Evolutionary conservation across 2,888 invertebrate species (phyloP), one percentile per base, ranked within the genome.

Genomic region (Caenorhabditis sulstoni): DNA sequence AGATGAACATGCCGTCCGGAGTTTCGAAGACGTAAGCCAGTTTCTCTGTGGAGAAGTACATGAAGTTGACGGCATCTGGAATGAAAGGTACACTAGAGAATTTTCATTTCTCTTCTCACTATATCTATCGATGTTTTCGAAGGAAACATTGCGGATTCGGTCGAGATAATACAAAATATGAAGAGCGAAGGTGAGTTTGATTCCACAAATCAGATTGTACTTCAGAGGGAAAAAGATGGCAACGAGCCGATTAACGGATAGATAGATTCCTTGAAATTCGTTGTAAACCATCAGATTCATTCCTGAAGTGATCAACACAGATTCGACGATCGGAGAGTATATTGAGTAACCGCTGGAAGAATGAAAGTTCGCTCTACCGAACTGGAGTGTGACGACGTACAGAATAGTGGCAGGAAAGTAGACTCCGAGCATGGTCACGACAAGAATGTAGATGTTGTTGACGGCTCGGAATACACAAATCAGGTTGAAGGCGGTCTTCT

Each of bases 241-340:
- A 3, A 53, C 35, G 20, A 68, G 53, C 9, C 68, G 59, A 50
- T 68, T 68, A 0, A 68, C 11, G 9, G 68, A 39, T 0, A 49
- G 44, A 22, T 59, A 68, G 8, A 68, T 53, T 5, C 68, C 52
- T 45, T 68, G 68, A 41, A 68, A 59, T 22, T 68, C 68, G 23
- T 68, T 68, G 29, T 29, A 61, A 8, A 68, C 59, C 45, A 68
- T 20, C 45, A 68, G 7, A 37, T 68, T 68, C 23, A 53, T 7
- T 5, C 59, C 44, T 2, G n/a, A 35, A 9, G 41, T 29, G 0
- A 68, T 35, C 2, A 68, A 3, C 12, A 68, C 35, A 5, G 59
- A 52, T 29, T 68, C 68, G 20, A 68, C 14, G 2, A 45, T 0
- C 12, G 50, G 59, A 8, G 59, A 45, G 18, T 68, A 68, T 16